Evolutionary conservation across 2,797 vertebrate species (phyloP).

Genomic region (Enteromius anoplus): DNA sequence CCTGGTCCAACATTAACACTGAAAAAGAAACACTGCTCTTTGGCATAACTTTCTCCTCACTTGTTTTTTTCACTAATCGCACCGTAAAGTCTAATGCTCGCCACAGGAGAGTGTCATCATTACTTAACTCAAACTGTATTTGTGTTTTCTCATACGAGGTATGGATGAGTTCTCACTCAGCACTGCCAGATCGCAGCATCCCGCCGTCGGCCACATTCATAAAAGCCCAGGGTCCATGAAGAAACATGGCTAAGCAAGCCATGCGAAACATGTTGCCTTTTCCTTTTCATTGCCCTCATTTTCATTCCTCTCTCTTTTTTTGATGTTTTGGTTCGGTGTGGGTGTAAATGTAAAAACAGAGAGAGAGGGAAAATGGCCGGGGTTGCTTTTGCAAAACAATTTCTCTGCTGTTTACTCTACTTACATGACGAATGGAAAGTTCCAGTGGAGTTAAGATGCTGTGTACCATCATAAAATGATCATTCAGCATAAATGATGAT

Average conservation of each 20-base stretch:
- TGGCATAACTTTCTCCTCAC: no score
- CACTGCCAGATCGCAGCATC: constrained; percentile 37
- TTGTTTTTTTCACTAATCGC: no score
- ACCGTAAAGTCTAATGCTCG: constrained; percentile 80
- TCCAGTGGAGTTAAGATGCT: constrained; percentile 70
- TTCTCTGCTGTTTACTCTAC: constrained; percentile 70
- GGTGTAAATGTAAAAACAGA: constrained; percentile 65
- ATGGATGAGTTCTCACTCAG: constrained; percentile 73
- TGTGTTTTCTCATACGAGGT: constrained; percentile 75
- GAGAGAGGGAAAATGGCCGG: constrained; percentile 58
- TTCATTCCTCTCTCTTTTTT: constrained; percentile 55
- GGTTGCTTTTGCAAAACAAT: constrained; percentile 71
- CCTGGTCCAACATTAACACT: constrained; percentile 37
- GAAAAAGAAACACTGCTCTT: constrained; percentile 35
- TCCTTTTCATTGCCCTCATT: constrained; percentile 53
- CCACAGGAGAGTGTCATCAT: constrained; percentile 80
- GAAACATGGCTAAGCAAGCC: constrained; percentile 42
- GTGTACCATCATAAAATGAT: constrained; percentile 77
- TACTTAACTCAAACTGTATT: constrained; percentile 76
- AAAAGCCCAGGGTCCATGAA: constrained; percentile 38
- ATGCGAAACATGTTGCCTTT: constrained; percentile 49
- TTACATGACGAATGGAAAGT: constrained; percentile 80
- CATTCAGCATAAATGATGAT: constrained; percentile 71
- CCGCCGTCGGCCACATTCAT: constrained; percentile 46
- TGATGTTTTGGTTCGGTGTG: constrained; percentile 51